Conservation (phyloP, 2,888 invertebrate species). For the Archips xylosteana region DNA sequence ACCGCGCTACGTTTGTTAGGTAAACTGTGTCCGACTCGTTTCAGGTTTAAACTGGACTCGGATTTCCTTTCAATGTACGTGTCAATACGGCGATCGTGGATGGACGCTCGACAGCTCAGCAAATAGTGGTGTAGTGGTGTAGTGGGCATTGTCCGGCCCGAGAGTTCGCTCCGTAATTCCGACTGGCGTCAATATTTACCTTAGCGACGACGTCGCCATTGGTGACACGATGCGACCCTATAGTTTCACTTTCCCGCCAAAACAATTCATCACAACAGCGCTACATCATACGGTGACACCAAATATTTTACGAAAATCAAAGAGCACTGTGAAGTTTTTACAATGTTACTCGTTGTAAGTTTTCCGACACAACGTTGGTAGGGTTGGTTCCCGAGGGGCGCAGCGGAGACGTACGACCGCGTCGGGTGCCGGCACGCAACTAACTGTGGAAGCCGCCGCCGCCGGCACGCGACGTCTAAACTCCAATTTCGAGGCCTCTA, state of each 20-base stretch:
- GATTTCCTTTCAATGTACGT: slow-evolving; percentile 39
- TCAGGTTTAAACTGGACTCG: slow-evolving; percentile 15
- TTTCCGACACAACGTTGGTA: slow-evolving; percentile 55
- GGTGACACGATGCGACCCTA: slow-evolving; percentile 49
- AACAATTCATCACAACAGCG: slow-evolving; percentile 58
- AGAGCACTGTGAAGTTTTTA: slow-evolving; percentile 49
- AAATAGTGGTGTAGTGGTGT: slow-evolving; percentile 32
- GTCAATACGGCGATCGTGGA: slow-evolving; percentile 51
- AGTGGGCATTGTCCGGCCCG: slow-evolving; percentile 31
- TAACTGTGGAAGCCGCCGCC: slow-evolving; percentile 58
- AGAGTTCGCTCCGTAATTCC: slow-evolving; percentile 25
- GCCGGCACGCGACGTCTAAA: slow-evolving; percentile 60
- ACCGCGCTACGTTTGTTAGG: slow-evolving; percentile 24
- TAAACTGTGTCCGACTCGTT: slow-evolving; percentile 22
- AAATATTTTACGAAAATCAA: slow-evolving; percentile 10
- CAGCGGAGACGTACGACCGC: slow-evolving; percentile 62
- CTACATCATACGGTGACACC: slow-evolving; percentile 56
- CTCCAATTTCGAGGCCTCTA: slow-evolving; percentile 72
- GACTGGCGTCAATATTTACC: slow-evolving; percentile 74
- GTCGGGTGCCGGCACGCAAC: slow-evolving; percentile 71
- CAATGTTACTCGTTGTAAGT: slow-evolving; percentile 47
- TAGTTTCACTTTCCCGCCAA: slow-evolving; percentile 58
- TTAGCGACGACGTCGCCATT: slow-evolving; percentile 64
- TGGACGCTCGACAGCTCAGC: slow-evolving; percentile 29
- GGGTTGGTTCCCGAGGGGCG: slow-evolving; percentile 45